Conservation (phyloP, 2,888 invertebrate species). For the Tricholauxania praeusta region DNA sequence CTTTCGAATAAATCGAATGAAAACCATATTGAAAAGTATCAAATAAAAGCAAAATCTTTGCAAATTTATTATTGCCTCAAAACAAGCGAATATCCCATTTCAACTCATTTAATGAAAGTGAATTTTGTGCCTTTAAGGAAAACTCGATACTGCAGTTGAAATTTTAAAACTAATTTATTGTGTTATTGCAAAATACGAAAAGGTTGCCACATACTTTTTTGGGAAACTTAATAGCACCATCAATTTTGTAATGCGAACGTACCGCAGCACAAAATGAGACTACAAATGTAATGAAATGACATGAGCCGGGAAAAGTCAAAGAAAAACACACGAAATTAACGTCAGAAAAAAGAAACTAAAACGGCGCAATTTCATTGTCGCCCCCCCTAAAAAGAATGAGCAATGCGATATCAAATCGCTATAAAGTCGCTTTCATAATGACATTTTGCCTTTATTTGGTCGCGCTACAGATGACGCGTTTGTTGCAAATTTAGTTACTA, state of each 20-base stretch:
- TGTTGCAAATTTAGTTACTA: neutral
- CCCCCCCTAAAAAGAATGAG: neutral
- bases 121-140: conserved; percentile 2
- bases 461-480: conserved; percentile 2
- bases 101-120: conserved; percentile 1
- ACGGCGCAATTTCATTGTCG: neutral
- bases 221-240: neutral
- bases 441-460: neutral
- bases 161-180: conserved; percentile 10
- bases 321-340: neutral
- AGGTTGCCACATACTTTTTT: neutral
- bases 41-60: neutral
- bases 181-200: neutral
- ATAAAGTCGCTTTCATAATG: neutral
- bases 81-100: neutral
- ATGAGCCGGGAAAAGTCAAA: no score
- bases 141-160: neutral
- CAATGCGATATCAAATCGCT: no score
- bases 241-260: neutral
- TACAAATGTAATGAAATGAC: no score
- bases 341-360: neutral
- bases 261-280: neutral
- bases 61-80: neutral
- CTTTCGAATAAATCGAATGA: neutral
- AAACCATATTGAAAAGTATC: neutral